Evolutionary conservation across 2,113 vertebrate species (phyloP).

Genomic region (Dromiciops gliroides): DNA sequence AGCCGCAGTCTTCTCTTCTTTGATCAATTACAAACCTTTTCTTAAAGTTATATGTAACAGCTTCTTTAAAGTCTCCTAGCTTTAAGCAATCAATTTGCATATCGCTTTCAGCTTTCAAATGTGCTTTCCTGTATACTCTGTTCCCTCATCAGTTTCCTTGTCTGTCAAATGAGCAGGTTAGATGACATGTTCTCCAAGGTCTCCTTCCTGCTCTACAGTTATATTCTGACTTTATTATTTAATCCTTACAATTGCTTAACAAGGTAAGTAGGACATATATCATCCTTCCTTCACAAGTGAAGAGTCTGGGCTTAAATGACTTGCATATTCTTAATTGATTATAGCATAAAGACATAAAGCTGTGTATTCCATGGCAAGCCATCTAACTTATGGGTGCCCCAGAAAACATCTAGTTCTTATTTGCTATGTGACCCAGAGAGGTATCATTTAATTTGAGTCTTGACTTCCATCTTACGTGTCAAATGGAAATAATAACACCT

Average conservation of each 20-base stretch:
- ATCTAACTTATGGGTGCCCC: background rate
- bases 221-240: background rate
- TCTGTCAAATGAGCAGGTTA: background rate
- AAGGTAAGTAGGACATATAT: background rate
- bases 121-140: background rate
- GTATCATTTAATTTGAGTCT: background rate
- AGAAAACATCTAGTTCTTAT: background rate
- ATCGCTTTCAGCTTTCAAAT: background rate
- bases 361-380: background rate
- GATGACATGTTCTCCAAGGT: background rate
- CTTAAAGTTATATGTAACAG: background rate
- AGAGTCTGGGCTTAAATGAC: background rate
- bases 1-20: background rate
- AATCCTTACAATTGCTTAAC: background rate
- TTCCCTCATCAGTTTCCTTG: background rate
- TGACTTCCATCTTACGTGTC: background rate
- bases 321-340: background rate
- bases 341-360: background rate
- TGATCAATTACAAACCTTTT: background rate
- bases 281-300: background rate
- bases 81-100: background rate
- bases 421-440: background rate
- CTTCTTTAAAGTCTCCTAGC: background rate
- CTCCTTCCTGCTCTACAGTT: background rate
- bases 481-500: background rate